Percentiles rank a stretch among this genome's conserved stretches.
Evolutionary conservation across 2,888 invertebrate genomes (phyloP).

Genomic region (Scrobipalpa costella): DNA sequence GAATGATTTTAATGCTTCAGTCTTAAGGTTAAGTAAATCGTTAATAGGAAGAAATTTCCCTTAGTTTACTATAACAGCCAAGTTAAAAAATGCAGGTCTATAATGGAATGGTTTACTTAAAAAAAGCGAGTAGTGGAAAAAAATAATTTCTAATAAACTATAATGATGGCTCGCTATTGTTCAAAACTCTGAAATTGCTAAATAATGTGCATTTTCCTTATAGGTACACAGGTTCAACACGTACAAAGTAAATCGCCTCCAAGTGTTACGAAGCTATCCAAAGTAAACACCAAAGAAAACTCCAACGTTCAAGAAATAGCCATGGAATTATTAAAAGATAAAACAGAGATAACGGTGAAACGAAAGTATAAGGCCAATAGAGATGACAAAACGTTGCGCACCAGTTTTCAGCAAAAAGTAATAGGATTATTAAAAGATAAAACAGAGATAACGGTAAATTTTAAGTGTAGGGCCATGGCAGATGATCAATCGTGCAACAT

Average conservation of each 20-base stretch:
- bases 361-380: too few species aligned
- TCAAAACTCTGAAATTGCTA: neutral
- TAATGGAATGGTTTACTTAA: too few species aligned
- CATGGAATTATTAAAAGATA: too few species aligned
- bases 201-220: constrained; percentile 31
- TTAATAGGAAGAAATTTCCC: too few species aligned
- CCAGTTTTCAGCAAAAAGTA: constrained; percentile 33
- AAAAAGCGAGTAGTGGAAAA: too few species aligned
- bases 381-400: too few species aligned
- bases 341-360: too few species aligned
- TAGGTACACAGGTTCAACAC: constrained; percentile 10
- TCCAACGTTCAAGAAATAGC: too few species aligned
- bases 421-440: constrained; percentile 30
- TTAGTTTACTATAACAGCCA: too few species aligned
- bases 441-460: neutral
- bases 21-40: too few species aligned
- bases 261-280: constrained; percentile 40
- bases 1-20: too few species aligned
- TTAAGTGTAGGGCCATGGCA: neutral
- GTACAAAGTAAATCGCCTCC: constrained; percentile 43
- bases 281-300: constrained; percentile 34
- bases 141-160: neutral
- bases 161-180: neutral
- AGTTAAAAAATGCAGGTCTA: too few species aligned
- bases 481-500: neutral